Conservation (phyloP, 2,113 vertebrate genomes). For the Prochilodus magdalenae region DNA sequence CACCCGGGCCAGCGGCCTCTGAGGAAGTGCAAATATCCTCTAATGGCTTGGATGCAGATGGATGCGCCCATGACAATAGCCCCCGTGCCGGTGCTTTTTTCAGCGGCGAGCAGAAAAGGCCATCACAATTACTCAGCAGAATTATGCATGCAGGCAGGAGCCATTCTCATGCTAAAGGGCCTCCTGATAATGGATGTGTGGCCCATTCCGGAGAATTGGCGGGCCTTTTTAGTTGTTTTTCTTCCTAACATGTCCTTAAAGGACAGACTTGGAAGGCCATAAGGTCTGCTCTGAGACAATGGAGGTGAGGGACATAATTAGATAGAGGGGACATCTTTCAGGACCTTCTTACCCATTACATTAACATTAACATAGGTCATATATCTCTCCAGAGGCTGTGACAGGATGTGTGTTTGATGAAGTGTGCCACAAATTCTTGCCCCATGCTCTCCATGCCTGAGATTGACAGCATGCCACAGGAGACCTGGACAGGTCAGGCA, state of each 20-base stretch:
- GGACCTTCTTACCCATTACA: constrained; percentile 43
- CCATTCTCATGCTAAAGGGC: constrained; percentile 80
- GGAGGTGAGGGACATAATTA: constrained; percentile 62
- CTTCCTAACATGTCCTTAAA: constrained; percentile 69
- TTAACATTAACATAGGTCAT: constrained; percentile 68
- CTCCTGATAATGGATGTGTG: constrained; percentile 75
- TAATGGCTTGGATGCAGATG: constrained; percentile 83
- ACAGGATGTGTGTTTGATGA: constrained; percentile 52
- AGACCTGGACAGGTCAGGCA: constrained; percentile 12
- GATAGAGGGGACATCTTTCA: constrained; percentile 67
- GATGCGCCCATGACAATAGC: constrained; percentile 82
- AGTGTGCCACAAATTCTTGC: constrained; percentile 51
- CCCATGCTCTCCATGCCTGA: not conserved
- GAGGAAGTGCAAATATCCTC: constrained; percentile 86
- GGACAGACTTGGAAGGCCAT: constrained; percentile 62
- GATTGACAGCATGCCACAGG: constrained; percentile 48
- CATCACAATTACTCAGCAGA: constrained; percentile 75
- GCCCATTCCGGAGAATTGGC: constrained; percentile 69
- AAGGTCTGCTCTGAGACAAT: constrained; percentile 70
- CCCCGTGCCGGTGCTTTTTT: constrained; percentile 76
- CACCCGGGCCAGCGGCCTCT: constrained; percentile 68
- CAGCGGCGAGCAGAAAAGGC: constrained; percentile 69
- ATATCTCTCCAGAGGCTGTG: constrained; percentile 56
- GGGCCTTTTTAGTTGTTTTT: constrained; percentile 56
- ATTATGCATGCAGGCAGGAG: constrained; percentile 80